Evolutionary conservation across 2,113 vertebrate genomes (phyloP), one percentile per base, ranked within the genome.

Genomic region (Platycercus adscitus): DNA sequence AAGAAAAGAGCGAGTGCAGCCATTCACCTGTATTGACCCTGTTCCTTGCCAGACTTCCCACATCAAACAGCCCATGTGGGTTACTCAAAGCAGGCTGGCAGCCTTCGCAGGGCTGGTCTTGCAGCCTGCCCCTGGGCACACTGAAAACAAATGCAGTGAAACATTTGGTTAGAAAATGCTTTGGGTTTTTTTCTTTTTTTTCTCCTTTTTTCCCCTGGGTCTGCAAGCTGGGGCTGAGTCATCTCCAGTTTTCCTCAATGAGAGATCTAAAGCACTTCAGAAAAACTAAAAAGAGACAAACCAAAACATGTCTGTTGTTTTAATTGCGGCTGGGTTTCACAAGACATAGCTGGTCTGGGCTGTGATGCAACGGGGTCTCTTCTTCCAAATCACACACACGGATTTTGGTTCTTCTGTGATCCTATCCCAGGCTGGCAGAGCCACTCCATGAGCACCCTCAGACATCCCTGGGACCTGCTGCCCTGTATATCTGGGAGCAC

Each of bases 221-320:
- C 82, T 94, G 81, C 65, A 73, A 82, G 78, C 72, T 1, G 18
- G 4, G 64, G 73, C 55, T 97, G 94, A 94, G 84, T 94, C 89
- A 95, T 91, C 66, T 63, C 46, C 53, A 82, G 75, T 81, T 91
- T 85, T 92, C 84, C 91, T 91, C 89, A 87, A 87, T 71, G 84
- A 95, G 84, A 94, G 81, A 89, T 76, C 84, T 89, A 65, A 96
- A 82, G 66, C 3, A 7, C 31, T 65, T 70, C 11, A 11, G 50
- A 72, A 65, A 94, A 81, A 70, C 41, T 46, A 46, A 35, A 63
- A 43, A 31, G 39, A 55, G 46, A 26, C 43, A 53, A 80, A 90
- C 68, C 64, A 83, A 96, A 94, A 92, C 95, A 88, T 1, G 80
- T 86, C 92, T 95, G 95, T 61, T 89, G 78, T 87, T 96, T 96